Percentiles rank a stretch among this genome's conserved stretches.
phyloP scores from a whole-genome alignment of 2,797 vertebrate genomes.

The Muraenolepis orangiensis region DNA sequence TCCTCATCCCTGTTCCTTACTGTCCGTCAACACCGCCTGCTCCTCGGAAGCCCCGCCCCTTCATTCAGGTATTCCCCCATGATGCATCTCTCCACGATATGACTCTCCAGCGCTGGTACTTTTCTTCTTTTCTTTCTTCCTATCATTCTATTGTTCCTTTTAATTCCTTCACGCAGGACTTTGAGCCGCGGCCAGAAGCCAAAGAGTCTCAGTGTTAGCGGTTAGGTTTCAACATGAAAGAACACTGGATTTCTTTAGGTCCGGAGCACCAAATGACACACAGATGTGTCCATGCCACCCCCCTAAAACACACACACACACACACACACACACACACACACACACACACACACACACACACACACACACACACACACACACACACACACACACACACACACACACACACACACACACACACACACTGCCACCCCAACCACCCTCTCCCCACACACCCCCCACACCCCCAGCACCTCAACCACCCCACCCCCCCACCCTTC shows the following conservation, averaged over 20 bases:
- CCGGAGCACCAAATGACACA: slow-evolving; percentile 28
- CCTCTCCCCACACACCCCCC: too few species aligned
- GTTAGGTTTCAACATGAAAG: slow-evolving; percentile 72
- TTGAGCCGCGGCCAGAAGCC: slow-evolving; percentile 82
- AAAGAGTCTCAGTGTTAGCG: slow-evolving; percentile 81
- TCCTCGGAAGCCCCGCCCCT: slow-evolving; percentile 74
- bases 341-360: not conserved
- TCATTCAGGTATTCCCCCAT: slow-evolving; percentile 83
- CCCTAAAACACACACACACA: too few species aligned
- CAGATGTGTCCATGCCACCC: slow-evolving; percentile 6
- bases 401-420: not conserved
- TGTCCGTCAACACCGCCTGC: slow-evolving; percentile 67
- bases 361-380: not conserved
- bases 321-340: not conserved
- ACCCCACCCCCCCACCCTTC: not conserved
- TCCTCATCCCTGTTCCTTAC: slow-evolving; percentile 32
- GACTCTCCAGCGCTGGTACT: slow-evolving; percentile 83
- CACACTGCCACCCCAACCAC: not conserved
- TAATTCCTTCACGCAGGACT: slow-evolving; percentile 66
- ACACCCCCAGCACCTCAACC: not conserved
- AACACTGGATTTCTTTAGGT: slow-evolving; percentile 63
- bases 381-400: not conserved
- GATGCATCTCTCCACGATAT: slow-evolving; percentile 84
- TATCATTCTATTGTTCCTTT: slow-evolving; percentile 9
- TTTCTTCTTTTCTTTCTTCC: slow-evolving; percentile 71